A percentile compares a stretch with the other conserved stretches of the same genome.
These are phyloP conservation scores for Dryomyza anilis DNA, from an alignment of 2,888 invertebrate species.

Conservation along the genomic window DNA sequence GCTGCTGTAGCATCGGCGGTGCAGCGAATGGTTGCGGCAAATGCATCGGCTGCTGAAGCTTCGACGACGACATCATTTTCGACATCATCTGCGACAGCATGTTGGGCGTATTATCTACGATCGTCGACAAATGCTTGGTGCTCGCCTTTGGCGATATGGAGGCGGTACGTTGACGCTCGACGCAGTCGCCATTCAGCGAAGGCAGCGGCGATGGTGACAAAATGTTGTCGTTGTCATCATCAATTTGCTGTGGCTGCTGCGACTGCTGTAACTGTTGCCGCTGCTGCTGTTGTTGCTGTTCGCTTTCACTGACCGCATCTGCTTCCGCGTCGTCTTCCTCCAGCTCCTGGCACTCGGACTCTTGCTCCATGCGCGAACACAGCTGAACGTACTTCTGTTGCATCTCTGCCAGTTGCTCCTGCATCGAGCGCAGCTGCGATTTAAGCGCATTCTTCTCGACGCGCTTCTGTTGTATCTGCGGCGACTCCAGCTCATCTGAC, in stretches of 20 bases:
- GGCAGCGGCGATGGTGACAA: slow-evolving; percentile 49
- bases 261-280: background rate
- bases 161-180: slow-evolving; percentile 41
- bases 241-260: no score
- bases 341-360: slow-evolving; percentile 75
- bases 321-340: no score
- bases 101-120: slow-evolving; percentile 45
- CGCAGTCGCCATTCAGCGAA: slow-evolving; percentile 42
- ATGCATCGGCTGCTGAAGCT: slow-evolving; percentile 66
- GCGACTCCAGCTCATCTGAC: slow-evolving; percentile 76
- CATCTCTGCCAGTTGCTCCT: slow-evolving; percentile 89
- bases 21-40: slow-evolving; percentile 69
- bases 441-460: slow-evolving; percentile 86
- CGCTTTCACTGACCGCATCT: slow-evolving; percentile 69
- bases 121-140: slow-evolving; percentile 29
- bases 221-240: no score
- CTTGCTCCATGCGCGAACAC: slow-evolving; percentile 83
- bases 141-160: slow-evolving; percentile 44
- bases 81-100: slow-evolving; percentile 71
- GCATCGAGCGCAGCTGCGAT: slow-evolving; percentile 83
- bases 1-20: slow-evolving; percentile 64
- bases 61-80: slow-evolving; percentile 68
- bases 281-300: slow-evolving; percentile 64
- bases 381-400: slow-evolving; percentile 88
- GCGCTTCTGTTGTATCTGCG: slow-evolving; percentile 81